These are phyloP conservation scores for Baronia brevicornis DNA, from an alignment of 2,888 invertebrate genomes.

Conservation along the genomic window DNA sequence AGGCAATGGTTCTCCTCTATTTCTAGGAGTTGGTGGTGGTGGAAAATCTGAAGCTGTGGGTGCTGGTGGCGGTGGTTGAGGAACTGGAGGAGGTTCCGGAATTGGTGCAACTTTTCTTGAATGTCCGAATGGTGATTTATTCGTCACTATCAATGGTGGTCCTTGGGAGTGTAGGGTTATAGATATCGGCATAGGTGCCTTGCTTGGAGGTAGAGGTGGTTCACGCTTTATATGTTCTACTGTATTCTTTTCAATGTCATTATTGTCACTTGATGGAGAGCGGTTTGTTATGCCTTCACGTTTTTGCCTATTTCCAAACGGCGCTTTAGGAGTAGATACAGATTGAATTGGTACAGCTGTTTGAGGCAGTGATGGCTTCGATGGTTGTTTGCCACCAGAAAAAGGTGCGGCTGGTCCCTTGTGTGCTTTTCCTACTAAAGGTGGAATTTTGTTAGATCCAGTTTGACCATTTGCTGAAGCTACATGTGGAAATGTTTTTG, in stretches of 20 bases:
- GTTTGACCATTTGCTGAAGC: constrained; percentile 36
- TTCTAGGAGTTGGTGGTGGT: constrained; percentile 62
- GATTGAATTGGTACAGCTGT: constrained; percentile 62
- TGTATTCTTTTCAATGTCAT: constrained; percentile 38
- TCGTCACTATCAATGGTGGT: constrained; percentile 64
- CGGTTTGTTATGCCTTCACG: constrained; percentile 54
- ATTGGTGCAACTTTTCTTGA: constrained; percentile 46
- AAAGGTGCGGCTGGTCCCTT: constrained; percentile 68
- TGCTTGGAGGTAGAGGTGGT: constrained; percentile 58
- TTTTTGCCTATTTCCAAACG: constrained; percentile 65
- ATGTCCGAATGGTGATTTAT: constrained; percentile 65
- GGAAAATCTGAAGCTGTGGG: constrained; percentile 72
- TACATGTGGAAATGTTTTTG: constrained; percentile 45
- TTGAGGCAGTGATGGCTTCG: constrained; percentile 61
- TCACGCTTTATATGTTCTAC: constrained; percentile 51
- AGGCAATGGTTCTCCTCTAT: constrained; percentile 49
- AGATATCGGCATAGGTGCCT: constrained; percentile 67
- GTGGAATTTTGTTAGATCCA: constrained; percentile 39
- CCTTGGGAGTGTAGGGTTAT: constrained; percentile 63
- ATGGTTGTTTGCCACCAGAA: constrained; percentile 55
- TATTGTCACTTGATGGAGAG: constrained; percentile 51
- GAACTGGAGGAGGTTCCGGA: constrained; percentile 47
- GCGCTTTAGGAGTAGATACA: constrained; percentile 58
- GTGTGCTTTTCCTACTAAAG: constrained; percentile 40
- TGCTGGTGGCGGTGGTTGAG: constrained; percentile 61